Conservation (phyloP, 2,113 vertebrate species). For the Centropus bengalensis region DNA sequence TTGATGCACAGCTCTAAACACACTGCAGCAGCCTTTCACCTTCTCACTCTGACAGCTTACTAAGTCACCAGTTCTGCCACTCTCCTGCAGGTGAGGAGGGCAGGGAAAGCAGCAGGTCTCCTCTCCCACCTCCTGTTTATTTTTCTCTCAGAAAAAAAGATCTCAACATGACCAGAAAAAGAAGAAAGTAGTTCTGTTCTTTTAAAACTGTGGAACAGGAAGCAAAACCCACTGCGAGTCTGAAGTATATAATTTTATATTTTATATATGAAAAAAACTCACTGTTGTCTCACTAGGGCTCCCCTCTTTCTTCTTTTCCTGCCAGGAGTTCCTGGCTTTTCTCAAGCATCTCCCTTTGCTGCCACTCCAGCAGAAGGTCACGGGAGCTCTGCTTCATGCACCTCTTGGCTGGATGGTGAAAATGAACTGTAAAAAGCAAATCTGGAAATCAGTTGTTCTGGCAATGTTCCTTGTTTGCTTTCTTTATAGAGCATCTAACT, state of each 20-base stretch:
- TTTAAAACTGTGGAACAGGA: constrained; percentile 23
- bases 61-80: not conserved
- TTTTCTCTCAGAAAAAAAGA: not conserved
- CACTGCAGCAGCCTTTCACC: not conserved
- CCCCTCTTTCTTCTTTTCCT: not conserved
- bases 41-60: not conserved
- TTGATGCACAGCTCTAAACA: not conserved
- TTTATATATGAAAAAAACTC: not conserved
- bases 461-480: not conserved
- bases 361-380: not conserved
- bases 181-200: not conserved
- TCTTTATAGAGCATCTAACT: not conserved
- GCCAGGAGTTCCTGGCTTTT: not conserved
- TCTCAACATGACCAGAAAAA: constrained; percentile 9
- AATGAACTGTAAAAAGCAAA: not conserved
- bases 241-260: constrained; percentile 6
- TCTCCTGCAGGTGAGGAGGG: not conserved
- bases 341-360: not conserved
- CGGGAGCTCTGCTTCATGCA: not conserved
- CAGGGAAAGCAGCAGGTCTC: not conserved
- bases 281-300: not conserved
- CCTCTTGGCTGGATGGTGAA: not conserved
- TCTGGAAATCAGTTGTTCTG: not conserved
- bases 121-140: rapidly evolving
- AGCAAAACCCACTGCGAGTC: constrained; percentile 11